These are phyloP conservation scores for Aphelinus atriplicis DNA, from an alignment of 1,140 invertebrate species.

Conservation along the genomic window DNA sequence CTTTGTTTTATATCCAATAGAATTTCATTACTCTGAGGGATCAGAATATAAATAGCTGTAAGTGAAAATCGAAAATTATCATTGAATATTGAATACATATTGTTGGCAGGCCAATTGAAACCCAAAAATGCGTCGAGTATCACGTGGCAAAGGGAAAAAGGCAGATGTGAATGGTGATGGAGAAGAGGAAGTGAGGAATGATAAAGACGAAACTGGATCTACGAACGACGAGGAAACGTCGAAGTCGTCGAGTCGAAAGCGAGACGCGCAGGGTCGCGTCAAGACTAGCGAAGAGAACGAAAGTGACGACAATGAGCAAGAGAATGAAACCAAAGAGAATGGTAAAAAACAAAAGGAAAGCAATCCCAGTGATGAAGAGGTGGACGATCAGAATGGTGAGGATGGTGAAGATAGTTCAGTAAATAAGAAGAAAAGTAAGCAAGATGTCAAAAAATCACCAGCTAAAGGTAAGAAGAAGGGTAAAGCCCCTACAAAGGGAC, in stretches of 20 bases:
- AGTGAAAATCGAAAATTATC: background rate
- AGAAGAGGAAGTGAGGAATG: conserved; percentile 58
- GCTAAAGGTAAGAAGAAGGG: conserved; percentile 25
- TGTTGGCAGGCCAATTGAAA: background rate
- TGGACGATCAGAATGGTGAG: conserved; percentile 26
- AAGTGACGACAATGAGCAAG: conserved; percentile 34
- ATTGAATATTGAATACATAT: background rate
- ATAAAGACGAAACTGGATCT: conserved; percentile 32
- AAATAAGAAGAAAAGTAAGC: conserved; percentile 50
- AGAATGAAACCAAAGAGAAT: conserved; percentile 42
- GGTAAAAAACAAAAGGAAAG: conserved; percentile 50
- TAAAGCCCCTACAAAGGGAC: conserved; percentile 33
- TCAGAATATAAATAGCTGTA: background rate
- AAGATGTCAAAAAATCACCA: conserved; percentile 35
- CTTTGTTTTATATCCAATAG: no score
- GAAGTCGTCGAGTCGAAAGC: conserved; percentile 42
- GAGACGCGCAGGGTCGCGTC: conserved; percentile 40
- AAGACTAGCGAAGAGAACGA: conserved; percentile 42
- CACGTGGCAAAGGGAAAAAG: conserved; percentile 55
- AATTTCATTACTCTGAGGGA: no score
- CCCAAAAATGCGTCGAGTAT: conserved; percentile 19
- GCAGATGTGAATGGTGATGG: conserved; percentile 55
- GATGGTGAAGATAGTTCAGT: conserved; percentile 44
- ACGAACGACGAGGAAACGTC: conserved; percentile 6
- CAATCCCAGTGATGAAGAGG: conserved; percentile 9